Evolutionary conservation across 2,888 invertebrate genomes (phyloP), one percentile per base, ranked within the genome.

Genomic region (Zhuqinia jingwanae): DNA sequence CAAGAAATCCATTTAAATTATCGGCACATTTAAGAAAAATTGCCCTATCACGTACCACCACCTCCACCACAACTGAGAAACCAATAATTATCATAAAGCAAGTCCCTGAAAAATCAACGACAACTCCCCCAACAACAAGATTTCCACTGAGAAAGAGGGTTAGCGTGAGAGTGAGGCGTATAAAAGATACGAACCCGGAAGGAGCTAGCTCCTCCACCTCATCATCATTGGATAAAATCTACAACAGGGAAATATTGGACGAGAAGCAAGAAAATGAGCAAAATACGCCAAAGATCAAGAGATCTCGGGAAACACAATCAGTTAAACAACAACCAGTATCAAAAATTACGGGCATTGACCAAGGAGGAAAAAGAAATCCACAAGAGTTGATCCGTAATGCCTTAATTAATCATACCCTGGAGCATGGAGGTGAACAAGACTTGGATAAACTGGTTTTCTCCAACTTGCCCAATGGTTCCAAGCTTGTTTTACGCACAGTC

Each of bases 371-470:
- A 20, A 13, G 27, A 13, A 73, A 84, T 45, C 87, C 88, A 1
- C 87, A 85, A 27, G 87, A 89, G 53, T 25, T 88, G 30, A 87
- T 89, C 63, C 58, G 89, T 45, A 84, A 79, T 53, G 89, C 88
- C 15, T 60, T 91, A 17, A 68, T 91, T 17, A 91, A 91, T 68
- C 91, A 90, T 42, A 89, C 90, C 1, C 42, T 90, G 15, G 79
- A 83, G 30, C 86, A 90, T 47, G 90, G 89, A 10, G 87, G 88
- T 20, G 90, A 90, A 73, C 88, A 89, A 53, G 91, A 91, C 45
- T 83, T 91, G 65, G 91, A 91, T 87, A 88, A 88, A 30, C 50
- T 91, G 11, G 90, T 91, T 8, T 91, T 91, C 63, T 89, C 90
- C 8, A 87, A 87, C 10, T 78, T 91, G 25, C 91, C 91, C n/a